These are phyloP conservation scores for Sinocyclocheilus rhinocerous DNA, from an alignment of 2,113 vertebrate genomes.

Conservation along the genomic window DNA sequence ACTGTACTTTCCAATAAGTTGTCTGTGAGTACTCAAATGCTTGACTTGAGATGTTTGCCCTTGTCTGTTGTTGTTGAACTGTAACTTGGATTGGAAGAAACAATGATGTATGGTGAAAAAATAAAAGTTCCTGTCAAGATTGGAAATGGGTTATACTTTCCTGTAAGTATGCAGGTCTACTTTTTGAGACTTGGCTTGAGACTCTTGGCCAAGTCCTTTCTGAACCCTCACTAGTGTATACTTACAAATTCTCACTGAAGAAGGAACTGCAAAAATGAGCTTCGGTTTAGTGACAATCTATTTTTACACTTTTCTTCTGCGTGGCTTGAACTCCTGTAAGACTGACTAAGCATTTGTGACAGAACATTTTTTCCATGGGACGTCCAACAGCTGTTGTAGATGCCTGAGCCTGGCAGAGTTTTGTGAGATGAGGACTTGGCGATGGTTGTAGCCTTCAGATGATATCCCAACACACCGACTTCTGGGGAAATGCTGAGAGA, in stretches of 20 bases:
- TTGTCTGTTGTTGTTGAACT: neutral
- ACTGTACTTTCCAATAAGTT: neutral
- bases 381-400: conserved; percentile 53
- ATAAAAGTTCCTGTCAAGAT: neutral
- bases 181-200: neutral
- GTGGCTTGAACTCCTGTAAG: conserved; percentile 29
- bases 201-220: neutral
- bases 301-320: neutral
- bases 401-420: neutral
- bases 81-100: neutral
- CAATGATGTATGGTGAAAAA: neutral
- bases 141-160: neutral
- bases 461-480: neutral
- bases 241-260: too few species aligned
- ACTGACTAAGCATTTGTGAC: conserved; percentile 21
- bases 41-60: neutral
- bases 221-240: neutral
- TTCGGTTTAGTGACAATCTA: neutral
- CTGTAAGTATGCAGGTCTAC: neutral
- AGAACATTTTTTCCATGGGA: neutral
- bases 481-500: neutral
- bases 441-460: conserved; percentile 16
- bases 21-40: neutral
- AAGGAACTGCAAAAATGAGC: neutral
- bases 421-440: conserved; percentile 34